phyloP scores from a whole-genome alignment of 2,797 vertebrate species.

The Spatula clypeata region DNA sequence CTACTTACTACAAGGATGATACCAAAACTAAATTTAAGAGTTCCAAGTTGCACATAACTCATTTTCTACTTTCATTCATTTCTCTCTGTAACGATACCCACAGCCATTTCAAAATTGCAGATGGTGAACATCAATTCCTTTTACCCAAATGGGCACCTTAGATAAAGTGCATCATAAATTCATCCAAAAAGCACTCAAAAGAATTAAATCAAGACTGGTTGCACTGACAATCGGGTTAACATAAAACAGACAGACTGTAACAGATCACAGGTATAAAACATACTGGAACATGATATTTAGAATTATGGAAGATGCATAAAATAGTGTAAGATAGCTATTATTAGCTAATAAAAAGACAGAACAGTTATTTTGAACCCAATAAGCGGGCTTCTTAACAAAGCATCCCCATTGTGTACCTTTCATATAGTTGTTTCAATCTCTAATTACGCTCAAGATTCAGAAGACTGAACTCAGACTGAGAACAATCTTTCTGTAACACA shows the following conservation, averaged over 20 bases:
- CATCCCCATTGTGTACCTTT: not conserved
- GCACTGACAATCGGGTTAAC: not conserved
- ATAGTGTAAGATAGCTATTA: not conserved
- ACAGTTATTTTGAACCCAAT: slow-evolving; percentile 31
- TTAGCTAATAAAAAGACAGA: not conserved
- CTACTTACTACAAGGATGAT: not conserved
- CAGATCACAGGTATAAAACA: not conserved
- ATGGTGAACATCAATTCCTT: not conserved
- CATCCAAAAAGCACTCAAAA: not conserved
- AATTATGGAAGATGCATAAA: not conserved
- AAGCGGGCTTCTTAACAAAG: slow-evolving; percentile 37
- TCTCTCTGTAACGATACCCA: not conserved
- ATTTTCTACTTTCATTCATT: not conserved
- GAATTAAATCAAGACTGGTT: not conserved
- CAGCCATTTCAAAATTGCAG: not conserved
- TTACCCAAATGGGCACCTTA: not conserved
- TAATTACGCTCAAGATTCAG: slow-evolving; percentile 26
- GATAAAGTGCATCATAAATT: not conserved
- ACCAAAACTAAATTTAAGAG: not conserved
- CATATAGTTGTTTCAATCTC: slow-evolving; percentile 28
- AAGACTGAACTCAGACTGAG: slow-evolving; percentile 3
- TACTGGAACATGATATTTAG: not conserved
- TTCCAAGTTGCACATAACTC: not conserved
- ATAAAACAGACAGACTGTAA: not conserved
- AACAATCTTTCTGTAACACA: slow-evolving; percentile 33